phyloP scores from a whole-genome alignment of 2,113 vertebrate species.

The Otocyon megalotis region DNA sequence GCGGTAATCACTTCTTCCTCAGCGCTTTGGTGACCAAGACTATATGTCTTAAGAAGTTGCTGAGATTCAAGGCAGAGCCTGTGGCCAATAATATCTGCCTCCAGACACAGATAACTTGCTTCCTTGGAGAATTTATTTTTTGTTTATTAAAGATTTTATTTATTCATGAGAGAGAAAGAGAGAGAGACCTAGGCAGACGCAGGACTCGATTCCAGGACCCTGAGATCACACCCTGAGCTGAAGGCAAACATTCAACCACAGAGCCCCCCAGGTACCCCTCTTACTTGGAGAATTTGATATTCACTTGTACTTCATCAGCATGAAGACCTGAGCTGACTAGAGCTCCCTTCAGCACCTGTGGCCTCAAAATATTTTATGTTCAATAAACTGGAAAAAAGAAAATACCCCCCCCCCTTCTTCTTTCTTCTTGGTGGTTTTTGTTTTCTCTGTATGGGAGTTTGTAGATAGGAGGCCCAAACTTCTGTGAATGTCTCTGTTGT shows the following conservation, averaged over 20 bases:
- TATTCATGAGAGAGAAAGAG: too few species aligned
- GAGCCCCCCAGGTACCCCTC: too few species aligned
- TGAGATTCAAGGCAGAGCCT: neutral
- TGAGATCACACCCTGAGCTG: too few species aligned
- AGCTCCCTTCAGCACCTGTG: neutral
- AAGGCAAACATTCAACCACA: too few species aligned
- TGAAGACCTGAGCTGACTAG: neutral
- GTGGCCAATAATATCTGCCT: neutral
- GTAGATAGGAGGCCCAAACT: neutral
- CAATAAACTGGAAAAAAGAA: conserved; percentile 18
- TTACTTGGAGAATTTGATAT: neutral
- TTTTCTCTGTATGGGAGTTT: neutral
- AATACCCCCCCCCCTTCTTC: neutral
- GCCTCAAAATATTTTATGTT: conserved; percentile 56
- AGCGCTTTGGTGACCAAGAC: neutral
- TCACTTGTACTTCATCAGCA: neutral
- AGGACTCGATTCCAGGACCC: too few species aligned
- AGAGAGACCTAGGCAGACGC: too few species aligned
- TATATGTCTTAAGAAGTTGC: neutral
- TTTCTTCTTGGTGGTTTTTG: conserved; percentile 11
- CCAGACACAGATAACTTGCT: neutral
- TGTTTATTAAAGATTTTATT: too few species aligned
- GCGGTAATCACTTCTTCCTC: neutral
- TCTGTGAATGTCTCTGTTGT: conserved; percentile 64
- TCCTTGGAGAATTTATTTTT: neutral